Percentiles rank a stretch among this genome's conserved stretches.
Conservation (phyloP, 2,797 vertebrate genomes). For the Garrulus glandarius region DNA sequence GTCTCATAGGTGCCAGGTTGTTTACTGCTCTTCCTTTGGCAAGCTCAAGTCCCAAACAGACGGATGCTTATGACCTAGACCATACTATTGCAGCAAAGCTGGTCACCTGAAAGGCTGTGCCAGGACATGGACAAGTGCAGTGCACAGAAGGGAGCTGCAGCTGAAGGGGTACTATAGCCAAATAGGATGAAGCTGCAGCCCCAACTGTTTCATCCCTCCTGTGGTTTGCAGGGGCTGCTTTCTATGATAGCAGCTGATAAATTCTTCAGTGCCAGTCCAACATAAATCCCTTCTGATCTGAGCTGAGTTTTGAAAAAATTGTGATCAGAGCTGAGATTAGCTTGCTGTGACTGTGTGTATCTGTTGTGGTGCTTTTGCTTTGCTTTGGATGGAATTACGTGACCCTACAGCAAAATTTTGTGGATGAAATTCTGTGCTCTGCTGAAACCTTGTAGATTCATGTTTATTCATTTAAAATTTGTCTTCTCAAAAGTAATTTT, state of each 20-base stretch:
- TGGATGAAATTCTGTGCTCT: background rate
- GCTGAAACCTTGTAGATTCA: background rate
- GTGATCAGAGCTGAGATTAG: slow-evolving; percentile 2
- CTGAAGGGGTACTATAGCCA: background rate
- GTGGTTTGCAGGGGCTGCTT: background rate
- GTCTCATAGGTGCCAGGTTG: background rate
- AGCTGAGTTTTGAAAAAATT: background rate
- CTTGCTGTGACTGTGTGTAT: background rate
- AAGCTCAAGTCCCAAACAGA: background rate
- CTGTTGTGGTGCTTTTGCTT: background rate
- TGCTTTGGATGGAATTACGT: background rate
- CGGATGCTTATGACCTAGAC: background rate
- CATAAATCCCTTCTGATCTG: background rate
- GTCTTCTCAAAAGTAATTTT: slow-evolving; percentile 10
- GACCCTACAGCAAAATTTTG: background rate
- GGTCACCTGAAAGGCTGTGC: background rate
- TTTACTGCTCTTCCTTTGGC: background rate
- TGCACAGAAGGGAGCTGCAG: background rate
- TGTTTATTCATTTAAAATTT: slow-evolving; percentile 45
- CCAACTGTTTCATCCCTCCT: background rate
- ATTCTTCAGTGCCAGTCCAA: background rate
- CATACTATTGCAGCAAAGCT: background rate
- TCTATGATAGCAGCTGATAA: background rate
- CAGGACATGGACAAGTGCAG: background rate
- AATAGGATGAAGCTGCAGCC: background rate